Base-by-base conservation (phyloP, 1,140 invertebrate genomes). In the Drosophila sucinea region DNA sequence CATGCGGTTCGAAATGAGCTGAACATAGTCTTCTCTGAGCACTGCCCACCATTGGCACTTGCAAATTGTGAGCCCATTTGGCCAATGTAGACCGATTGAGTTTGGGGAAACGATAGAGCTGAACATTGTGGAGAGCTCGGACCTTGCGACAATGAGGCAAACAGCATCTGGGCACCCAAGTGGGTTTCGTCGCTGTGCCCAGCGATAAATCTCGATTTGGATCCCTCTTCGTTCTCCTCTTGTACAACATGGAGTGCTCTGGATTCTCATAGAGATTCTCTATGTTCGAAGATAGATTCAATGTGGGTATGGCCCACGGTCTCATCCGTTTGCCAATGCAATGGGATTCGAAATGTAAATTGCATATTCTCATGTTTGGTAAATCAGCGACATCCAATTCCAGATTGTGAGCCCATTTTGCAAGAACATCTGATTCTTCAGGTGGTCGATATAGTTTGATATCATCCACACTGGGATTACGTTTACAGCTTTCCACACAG, bases 231-330 rank as follows among this genome's bases (percentile, higher is more conserved):
- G 70, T 72, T 8, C 84, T 66, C 5, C 84, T 65, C 65, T 80
- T 91, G 51, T 90, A 91, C 6, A 91, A 69, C 67, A 81, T 56
- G 5, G 78, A 79, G 5, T 77, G 81, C 35, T 90, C 89, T 4
- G 90, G 90, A 74, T 91, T 91, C 64, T 91, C 90, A 51, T 79
- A 91, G 10, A 91, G 71, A 69, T 91, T 84, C 38, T 91, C 90
- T 10, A 90, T 76, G 10, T 81, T 91, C 2, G 56, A 73, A 1
- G 78, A 79, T 27, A 91, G 70, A 73, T 91, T 91, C 2, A 91
- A 64, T 1, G 90, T 91, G 27, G 90, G 90, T 67, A 91, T 86
- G n/a, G 90, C 86, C 90, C 90, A 91, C 0, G 77, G 73, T 0
- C 85, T 70, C 86, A 91, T 89, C 0, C 90, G 78, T 47, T 91